Percentiles rank a stretch among this genome's conserved stretches.
phyloP scores from a whole-genome alignment of 2,888 invertebrate genomes.

The Mamestra brassicae region DNA sequence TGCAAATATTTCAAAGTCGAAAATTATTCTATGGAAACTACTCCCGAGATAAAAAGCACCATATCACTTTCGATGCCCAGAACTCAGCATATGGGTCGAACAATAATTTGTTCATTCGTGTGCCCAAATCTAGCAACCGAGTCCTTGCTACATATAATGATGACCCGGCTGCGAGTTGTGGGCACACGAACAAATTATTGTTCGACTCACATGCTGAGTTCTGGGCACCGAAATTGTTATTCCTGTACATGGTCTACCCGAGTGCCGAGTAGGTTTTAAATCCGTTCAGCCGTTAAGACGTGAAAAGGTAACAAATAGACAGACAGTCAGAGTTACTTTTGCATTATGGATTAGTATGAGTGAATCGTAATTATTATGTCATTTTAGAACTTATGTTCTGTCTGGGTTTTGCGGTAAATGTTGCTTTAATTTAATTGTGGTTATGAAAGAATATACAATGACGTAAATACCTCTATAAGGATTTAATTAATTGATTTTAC shows the following conservation, averaged over 20 bases:
- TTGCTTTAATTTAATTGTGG: conserved; percentile 37
- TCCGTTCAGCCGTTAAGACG: not conserved
- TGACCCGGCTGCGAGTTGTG: too few species aligned
- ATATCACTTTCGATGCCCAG: too few species aligned
- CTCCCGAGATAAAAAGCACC: too few species aligned
- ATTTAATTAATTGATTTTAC: conserved; percentile 1
- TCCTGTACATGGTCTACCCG: not conserved
- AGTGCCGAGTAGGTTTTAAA: not conserved
- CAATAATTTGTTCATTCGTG: too few species aligned
- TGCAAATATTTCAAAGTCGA: too few species aligned
- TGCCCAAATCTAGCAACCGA: too few species aligned
- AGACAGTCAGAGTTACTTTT: not conserved
- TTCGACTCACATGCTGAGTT: too few species aligned
- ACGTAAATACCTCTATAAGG: conserved; percentile 18
- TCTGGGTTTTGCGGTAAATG: not conserved
- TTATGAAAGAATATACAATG: conserved; percentile 40
- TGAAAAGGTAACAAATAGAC: not conserved
- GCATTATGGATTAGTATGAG: too few species aligned
- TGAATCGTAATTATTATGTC: not conserved
- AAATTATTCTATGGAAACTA: too few species aligned
- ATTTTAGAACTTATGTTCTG: not conserved
- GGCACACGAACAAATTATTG: too few species aligned
- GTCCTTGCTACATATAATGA: too few species aligned
- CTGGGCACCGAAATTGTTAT: not conserved
- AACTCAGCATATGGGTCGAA: too few species aligned